phyloP scores from a whole-genome alignment of 2,113 vertebrate species.

The Pomatorhinus ruficollis region DNA sequence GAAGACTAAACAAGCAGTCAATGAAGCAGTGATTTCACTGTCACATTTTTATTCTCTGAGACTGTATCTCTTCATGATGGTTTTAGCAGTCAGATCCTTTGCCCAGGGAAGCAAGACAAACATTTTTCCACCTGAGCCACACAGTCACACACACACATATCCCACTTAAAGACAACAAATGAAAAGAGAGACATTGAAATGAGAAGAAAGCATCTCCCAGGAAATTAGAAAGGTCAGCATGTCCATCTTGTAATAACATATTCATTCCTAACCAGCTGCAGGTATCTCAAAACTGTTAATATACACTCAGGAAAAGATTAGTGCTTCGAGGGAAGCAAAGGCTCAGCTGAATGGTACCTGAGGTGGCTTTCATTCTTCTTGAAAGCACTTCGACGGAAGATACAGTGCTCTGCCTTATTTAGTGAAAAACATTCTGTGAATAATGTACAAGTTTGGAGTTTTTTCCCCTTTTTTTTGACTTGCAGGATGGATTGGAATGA shows the following conservation, averaged over 20 bases:
- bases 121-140: accelerated
- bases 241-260: background rate
- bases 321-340: background rate
- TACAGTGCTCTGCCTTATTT: background rate
- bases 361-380: background rate
- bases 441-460: background rate
- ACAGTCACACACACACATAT: background rate
- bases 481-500: background rate
- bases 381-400: background rate
- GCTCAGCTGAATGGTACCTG: background rate
- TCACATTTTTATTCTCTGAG: background rate
- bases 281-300: background rate
- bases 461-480: background rate
- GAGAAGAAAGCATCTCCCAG: background rate
- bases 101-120: background rate
- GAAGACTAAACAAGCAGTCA: background rate
- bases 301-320: background rate
- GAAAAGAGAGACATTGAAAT: background rate
- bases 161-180: background rate
- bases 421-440: background rate
- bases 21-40: background rate
- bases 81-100: background rate
- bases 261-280: background rate
- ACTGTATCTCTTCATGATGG: background rate
- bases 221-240: background rate